These are phyloP conservation scores for Heteropelma amictum DNA, from an alignment of 2,888 invertebrate species.

Conservation along the genomic window DNA sequence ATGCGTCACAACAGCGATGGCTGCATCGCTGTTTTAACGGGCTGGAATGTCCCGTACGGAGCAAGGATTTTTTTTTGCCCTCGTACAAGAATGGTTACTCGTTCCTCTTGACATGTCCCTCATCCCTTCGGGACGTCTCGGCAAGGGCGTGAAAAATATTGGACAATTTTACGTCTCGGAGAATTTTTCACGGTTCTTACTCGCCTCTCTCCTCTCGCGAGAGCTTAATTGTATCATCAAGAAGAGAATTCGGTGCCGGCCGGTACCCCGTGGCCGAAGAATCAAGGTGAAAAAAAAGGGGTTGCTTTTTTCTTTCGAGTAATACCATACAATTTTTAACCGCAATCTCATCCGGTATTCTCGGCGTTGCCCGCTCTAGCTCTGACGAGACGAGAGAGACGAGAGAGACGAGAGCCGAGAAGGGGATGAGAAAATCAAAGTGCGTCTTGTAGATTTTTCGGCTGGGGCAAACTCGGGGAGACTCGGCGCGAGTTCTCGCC, in stretches of 20 bases:
- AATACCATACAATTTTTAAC: slow-evolving; percentile 77
- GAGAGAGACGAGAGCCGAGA: background rate
- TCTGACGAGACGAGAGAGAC: slow-evolving; percentile 48
- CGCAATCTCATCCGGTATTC: slow-evolving; percentile 73
- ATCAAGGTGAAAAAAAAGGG: slow-evolving; percentile 64
- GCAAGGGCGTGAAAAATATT: slow-evolving; percentile 74
- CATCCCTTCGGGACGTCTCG: slow-evolving; percentile 52
- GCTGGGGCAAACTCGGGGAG: slow-evolving; percentile 25
- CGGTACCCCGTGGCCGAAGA: slow-evolving; percentile 15
- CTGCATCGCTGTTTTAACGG: too few relatives aligned
- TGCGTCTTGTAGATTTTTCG: slow-evolving; percentile 16
- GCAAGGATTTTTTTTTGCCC: slow-evolving; percentile 5
- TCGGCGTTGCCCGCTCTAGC: slow-evolving; percentile 52
- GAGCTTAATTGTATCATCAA: slow-evolving; percentile 78
- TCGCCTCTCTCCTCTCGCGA: slow-evolving; percentile 50
- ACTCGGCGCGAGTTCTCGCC: slow-evolving; percentile 33
- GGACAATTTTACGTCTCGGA: slow-evolving; percentile 76
- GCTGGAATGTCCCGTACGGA: background rate
- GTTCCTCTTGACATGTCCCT: slow-evolving; percentile 61
- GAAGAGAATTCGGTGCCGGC: slow-evolving; percentile 51
- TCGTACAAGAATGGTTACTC: slow-evolving; percentile 27
- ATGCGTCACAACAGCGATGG: too few relatives aligned
- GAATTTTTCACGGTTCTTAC: slow-evolving; percentile 66
- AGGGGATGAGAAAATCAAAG: background rate
- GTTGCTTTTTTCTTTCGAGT: slow-evolving; percentile 70